Percentiles rank a stretch among this genome's conserved stretches.
phyloP scores from a whole-genome alignment of 2,797 vertebrate species.

The Orientallactaga sibirica region DNA sequence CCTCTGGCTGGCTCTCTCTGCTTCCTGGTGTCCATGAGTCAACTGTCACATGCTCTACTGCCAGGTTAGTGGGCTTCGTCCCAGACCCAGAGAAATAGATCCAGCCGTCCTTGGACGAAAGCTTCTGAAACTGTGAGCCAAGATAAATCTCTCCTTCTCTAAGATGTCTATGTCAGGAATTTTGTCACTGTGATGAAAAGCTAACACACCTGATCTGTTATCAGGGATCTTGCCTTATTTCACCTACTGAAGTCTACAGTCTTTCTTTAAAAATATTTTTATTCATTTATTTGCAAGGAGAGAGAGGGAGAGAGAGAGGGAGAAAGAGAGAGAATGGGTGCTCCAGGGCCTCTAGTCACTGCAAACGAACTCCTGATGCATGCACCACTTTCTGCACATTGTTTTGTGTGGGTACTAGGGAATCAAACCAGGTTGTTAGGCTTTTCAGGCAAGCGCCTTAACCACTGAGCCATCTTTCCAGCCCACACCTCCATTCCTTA shows the following conservation, averaged over 20 bases:
- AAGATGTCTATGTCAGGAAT: not conserved
- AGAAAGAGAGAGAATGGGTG: too few relatives aligned
- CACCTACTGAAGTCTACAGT: not conserved
- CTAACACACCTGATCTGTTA: not conserved
- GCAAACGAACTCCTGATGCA: too few relatives aligned
- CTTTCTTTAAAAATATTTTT: too few relatives aligned
- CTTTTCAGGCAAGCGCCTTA: too few relatives aligned
- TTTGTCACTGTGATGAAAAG: not conserved
- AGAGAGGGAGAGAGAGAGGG: too few relatives aligned
- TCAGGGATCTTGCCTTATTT: not conserved
- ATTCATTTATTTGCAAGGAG: too few relatives aligned
- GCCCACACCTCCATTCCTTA: slow-evolving; percentile 6
- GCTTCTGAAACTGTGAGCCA: not conserved
- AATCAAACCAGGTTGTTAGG: too few relatives aligned
- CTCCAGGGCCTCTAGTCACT: too few relatives aligned
- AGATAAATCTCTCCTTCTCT: not conserved
- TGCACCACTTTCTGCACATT: too few relatives aligned
- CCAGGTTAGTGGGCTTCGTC: not conserved
- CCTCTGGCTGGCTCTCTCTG: not conserved
- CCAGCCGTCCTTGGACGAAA: not conserved
- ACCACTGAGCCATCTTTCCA: too few relatives aligned
- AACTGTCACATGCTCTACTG: not conserved
- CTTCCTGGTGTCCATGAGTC: not conserved
- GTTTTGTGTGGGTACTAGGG: too few relatives aligned
- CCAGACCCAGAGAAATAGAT: not conserved